These are phyloP conservation scores for Grallaria varia DNA, from an alignment of 2,113 vertebrate genomes.

Conservation along the genomic window DNA sequence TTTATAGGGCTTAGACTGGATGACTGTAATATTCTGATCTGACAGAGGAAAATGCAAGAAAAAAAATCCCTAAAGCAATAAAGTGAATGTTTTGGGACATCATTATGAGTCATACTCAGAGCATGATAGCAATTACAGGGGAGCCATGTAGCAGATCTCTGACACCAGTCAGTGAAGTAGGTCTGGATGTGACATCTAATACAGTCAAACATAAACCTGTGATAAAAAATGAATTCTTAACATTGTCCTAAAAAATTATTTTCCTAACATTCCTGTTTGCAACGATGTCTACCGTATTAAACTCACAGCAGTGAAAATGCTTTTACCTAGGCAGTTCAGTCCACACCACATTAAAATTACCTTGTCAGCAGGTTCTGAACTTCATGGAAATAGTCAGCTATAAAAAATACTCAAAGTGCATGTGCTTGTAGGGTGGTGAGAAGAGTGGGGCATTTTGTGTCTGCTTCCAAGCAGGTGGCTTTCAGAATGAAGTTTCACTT, in stretches of 20 bases:
- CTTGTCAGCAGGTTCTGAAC: background rate
- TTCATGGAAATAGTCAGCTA: background rate
- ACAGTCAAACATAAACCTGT: background rate
- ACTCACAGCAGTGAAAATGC: background rate
- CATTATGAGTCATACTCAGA: background rate
- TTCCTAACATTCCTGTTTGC: background rate
- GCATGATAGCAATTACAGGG: background rate
- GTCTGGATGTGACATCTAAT: background rate
- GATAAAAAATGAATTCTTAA: background rate
- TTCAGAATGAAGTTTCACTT: background rate
- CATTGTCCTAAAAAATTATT: background rate
- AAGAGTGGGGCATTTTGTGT: background rate
- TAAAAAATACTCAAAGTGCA: background rate
- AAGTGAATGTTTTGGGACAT: background rate
- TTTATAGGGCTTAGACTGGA: background rate
- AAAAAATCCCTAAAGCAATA: background rate
- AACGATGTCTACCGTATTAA: background rate
- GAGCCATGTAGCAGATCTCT: background rate
- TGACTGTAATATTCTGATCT: background rate
- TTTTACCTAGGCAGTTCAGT: background rate
- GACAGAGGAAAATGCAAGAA: background rate
- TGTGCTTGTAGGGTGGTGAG: background rate
- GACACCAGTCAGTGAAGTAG: background rate
- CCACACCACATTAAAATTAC: background rate
- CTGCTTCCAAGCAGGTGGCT: background rate